A percentile compares a stretch with the other conserved stretches of the same genome.
phyloP scores from a whole-genome alignment of 2,888 invertebrate genomes.

The Dryadula phaetusa region DNA sequence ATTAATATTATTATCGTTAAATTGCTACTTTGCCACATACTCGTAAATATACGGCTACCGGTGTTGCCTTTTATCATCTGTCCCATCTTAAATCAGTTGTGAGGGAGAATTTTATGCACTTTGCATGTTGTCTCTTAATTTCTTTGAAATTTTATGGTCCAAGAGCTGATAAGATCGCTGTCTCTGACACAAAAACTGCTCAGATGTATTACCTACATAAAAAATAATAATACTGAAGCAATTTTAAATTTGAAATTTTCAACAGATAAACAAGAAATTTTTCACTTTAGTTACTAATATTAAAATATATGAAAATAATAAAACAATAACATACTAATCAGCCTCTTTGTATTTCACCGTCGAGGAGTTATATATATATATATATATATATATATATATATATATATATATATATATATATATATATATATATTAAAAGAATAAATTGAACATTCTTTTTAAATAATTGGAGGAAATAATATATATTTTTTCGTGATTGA shows the following conservation, averaged over 20 bases:
- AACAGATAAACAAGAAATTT: background rate
- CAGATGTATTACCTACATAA: background rate
- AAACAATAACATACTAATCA: background rate
- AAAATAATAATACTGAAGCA: background rate
- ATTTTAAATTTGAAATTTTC: background rate
- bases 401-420: no score
- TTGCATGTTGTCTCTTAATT: constrained; percentile 23
- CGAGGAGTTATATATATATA: no score
- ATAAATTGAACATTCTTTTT: background rate
- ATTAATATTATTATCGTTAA: constrained; percentile 32
- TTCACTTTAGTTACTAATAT: background rate
- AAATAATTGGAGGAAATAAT: no score
- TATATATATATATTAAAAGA: no score
- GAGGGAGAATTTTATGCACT: constrained; percentile 22
- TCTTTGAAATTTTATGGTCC: constrained; percentile 31
- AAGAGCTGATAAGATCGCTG: constrained; percentile 23
- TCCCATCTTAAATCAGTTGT: constrained; percentile 31
- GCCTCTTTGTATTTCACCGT: no score
- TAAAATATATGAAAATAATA: no score
- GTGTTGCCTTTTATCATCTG: constrained; percentile 37
- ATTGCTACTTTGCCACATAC: constrained; percentile 34
- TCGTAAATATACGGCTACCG: constrained; percentile 40
- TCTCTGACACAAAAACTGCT: constrained; percentile 9
- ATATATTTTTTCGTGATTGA: no score
- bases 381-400: no score